Evolutionary conservation across 2,113 vertebrate genomes (phyloP).

Genomic region (Gobius niger): DNA sequence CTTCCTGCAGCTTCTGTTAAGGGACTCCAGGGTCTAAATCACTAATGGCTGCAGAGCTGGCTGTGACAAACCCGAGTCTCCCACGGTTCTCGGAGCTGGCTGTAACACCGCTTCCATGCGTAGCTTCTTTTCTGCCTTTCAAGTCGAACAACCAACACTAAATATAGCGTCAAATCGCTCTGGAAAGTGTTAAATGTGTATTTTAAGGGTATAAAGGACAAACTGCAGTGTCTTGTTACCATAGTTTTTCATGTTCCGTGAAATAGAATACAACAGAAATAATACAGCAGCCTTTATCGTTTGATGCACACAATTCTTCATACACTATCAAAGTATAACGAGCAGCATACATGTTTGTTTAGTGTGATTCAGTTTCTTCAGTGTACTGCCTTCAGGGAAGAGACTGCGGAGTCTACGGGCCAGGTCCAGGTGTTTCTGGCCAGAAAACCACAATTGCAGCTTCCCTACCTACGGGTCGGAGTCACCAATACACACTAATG

Average conservation of each 20-base stretch:
- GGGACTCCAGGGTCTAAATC: conserved; percentile 50
- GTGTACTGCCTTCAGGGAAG: too few relatives aligned
- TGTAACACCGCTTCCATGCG: conserved; percentile 45
- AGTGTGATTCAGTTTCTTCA: too few relatives aligned
- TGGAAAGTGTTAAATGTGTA: conserved; percentile 6
- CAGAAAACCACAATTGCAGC: too few relatives aligned
- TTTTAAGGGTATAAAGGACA: conserved; percentile 1
- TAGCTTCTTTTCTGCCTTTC: conserved; percentile 28
- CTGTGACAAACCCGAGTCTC: conserved; percentile 57
- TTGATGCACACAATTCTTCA: too few relatives aligned
- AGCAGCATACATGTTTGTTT: too few relatives aligned
- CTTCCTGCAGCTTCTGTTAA: conserved; percentile 54
- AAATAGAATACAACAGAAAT: not conserved
- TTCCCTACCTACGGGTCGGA: too few relatives aligned
- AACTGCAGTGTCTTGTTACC: not conserved
- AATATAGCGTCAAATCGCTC: conserved; percentile 5
- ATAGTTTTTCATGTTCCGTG: not conserved
- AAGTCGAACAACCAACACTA: not conserved
- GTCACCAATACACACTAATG: too few relatives aligned
- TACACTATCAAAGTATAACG: too few relatives aligned
- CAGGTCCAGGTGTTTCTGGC: too few relatives aligned
- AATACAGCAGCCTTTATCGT: too few relatives aligned
- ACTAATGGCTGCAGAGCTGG: conserved; percentile 52
- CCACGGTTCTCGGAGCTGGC: conserved; percentile 56
- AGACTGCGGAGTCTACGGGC: too few relatives aligned